Evolutionary conservation across 2,113 vertebrate genomes (phyloP).

Genomic region (Oryzias melastigma): DNA sequence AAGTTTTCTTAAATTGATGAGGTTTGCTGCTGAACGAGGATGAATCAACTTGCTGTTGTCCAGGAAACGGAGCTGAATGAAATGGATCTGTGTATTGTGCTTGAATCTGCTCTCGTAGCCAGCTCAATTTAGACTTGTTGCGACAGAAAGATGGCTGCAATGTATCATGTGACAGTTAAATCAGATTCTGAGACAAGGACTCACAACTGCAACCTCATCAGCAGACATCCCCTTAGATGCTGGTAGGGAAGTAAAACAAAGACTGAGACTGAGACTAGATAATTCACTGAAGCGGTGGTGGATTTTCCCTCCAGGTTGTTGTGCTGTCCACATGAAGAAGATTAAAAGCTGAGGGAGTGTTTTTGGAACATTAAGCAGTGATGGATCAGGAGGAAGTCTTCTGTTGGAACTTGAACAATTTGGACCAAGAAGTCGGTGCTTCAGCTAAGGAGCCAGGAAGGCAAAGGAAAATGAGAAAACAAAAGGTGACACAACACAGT

Average conservation of each 20-base stretch:
- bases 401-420: slow-evolving; percentile 21
- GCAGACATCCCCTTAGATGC: slow-evolving; percentile 14
- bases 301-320: slow-evolving; percentile 3
- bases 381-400: slow-evolving; percentile 26
- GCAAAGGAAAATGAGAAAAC: slow-evolving; percentile 18
- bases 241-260: slow-evolving; percentile 16
- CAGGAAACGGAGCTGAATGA: slow-evolving; percentile 27
- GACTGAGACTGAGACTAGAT: slow-evolving; percentile 1
- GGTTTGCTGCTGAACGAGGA: slow-evolving; percentile 53
- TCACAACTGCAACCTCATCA: slow-evolving; percentile 54
- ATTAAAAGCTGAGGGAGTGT: slow-evolving; percentile 1
- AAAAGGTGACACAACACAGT: slow-evolving; percentile 1
- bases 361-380: slow-evolving; percentile 8
- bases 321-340: slow-evolving; percentile 19
- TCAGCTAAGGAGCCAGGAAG: slow-evolving; percentile 11
- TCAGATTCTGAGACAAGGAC: slow-evolving; percentile 48
- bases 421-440: slow-evolving; percentile 18
- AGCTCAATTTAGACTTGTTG: slow-evolving; percentile 47
- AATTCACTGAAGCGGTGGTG: not conserved
- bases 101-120: slow-evolving; percentile 25
- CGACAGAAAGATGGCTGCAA: slow-evolving; percentile 26
- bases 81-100: slow-evolving; percentile 31
- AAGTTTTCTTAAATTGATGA: slow-evolving; percentile 35
- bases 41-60: slow-evolving; percentile 46
- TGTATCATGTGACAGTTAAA: slow-evolving; percentile 39